Percentiles rank a stretch among this genome's conserved stretches.
Conservation (phyloP, 2,113 vertebrate species). For the Erythrolamprus reginae region DNA sequence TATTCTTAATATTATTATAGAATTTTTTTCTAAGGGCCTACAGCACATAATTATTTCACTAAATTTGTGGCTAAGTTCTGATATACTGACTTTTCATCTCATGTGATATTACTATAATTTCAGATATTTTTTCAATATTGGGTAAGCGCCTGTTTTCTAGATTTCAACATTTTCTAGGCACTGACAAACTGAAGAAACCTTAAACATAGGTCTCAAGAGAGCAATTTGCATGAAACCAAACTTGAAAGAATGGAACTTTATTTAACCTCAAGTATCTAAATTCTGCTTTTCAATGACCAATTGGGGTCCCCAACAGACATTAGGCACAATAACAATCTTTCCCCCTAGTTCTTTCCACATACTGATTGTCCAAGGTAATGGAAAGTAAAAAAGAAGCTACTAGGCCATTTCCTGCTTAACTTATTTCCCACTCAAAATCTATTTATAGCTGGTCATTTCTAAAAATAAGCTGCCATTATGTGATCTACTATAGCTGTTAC, state of each 20-base stretch:
- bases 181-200: constrained; percentile 1
- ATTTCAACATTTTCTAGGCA: background rate
- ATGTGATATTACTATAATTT: background rate
- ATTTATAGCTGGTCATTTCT: background rate
- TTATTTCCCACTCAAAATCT: background rate
- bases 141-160: background rate
- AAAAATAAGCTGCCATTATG: background rate
- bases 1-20: background rate
- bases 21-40: too few species aligned
- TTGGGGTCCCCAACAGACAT: background rate
- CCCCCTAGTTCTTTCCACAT: background rate
- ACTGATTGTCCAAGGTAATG: background rate
- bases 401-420: background rate
- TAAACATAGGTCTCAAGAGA: background rate
- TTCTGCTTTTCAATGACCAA: background rate
- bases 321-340: background rate
- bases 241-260: background rate
- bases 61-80: background rate
- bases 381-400: background rate
- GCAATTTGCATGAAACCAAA: background rate
- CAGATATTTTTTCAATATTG: background rate
- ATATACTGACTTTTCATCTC: background rate
- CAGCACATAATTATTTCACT: background rate
- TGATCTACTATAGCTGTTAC: background rate
- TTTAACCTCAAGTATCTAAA: background rate